Base-by-base conservation (phyloP, 2,113 vertebrate genomes). In the Aspiorhynchus laticeps region DNA sequence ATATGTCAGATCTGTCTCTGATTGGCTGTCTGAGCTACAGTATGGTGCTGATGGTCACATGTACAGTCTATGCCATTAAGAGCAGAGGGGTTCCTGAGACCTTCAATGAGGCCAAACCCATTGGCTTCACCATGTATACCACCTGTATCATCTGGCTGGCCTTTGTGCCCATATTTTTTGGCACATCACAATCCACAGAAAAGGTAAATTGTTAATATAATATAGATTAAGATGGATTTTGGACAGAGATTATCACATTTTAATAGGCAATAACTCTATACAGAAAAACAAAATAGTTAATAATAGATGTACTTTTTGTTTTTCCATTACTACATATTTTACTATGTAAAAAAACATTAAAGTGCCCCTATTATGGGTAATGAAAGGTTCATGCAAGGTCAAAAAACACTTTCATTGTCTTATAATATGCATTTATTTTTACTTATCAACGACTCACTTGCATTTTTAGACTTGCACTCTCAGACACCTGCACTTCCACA, bases 101-200 rank as follows among this genome's bases (percentile, higher is more conserved):
- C 91, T 98, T 98, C 95, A 98, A 98, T 0, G 97, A 98, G 91
- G 97, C 97, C 83, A 98, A 98, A 75, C 96, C 97, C 84, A 97
- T 98, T 0, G 96, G 96, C 86, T 97, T 97, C 89, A 96, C 97
- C 93, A 97, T 97, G 96, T 97, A 97, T 90, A 97, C 96, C 31
- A 97, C 97, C 28, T 97, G 97, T 84, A 96, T 98, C 85, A 86
- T 98, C 92, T 98, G 97, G 97, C 91, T 98, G 86, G 97, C 97
- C 9, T 98, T 98, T 9, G 96, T 97, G 0, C 97, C 97, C 61
- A 97, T 98, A 92, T 98, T 97, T 93, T 98, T 98, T 7, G 97
- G 97, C 11, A 97, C 97, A 0, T 94, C 96, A 0, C 97, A 96
- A 81, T 97, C 97, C 0, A 96, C 96, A 0, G 96, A 98, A 84